Evolutionary conservation across 37 sponge, comb jelly and placozoan genomes (phyloP), one percentile per base, ranked within the genome.

Genomic region (Diacarnus erythraeanus): DNA sequence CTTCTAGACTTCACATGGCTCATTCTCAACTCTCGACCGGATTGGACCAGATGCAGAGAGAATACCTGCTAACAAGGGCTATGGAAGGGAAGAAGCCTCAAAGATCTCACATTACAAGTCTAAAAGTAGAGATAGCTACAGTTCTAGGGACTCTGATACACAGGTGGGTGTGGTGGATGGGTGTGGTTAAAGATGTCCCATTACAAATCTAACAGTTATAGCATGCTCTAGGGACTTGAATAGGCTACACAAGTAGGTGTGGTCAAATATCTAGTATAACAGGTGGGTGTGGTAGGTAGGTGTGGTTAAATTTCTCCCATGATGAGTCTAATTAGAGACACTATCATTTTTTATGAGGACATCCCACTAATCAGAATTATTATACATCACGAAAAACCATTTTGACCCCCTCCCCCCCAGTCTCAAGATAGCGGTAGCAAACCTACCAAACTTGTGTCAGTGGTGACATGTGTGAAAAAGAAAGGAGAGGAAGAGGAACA

Each of bases 361-460:
- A n/a, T n/a, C n/a, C n/a, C n/a, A n/a, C n/a, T n/a, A n/a, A n/a
- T n/a, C n/a, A n/a, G n/a, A n/a, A n/a, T n/a, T n/a, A n/a, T n/a
- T n/a, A n/a, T n/a, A n/a, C n/a, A n/a, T n/a, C n/a, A n/a, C n/a
- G n/a, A n/a, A n/a, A n/a, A n/a, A n/a, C n/a, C 51, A 47, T 15
- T 47, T 6, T 47, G 10, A 47, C 51, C 12, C 51, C 12, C 51
- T 47, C 51, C 12, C 12, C 43, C 43, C 3, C 36, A 79, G 79
- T 79, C 79, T 67, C 74, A 82, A 42, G 82, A 82, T 51, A 82
- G 82, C 42, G 64, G 42, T 3, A 61, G 22, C 35, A 82, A 43
- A 54, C 87, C 89, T 21, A 88, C 69, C 26, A 88, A 88, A 41
- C 59, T 88, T 41, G 79, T 88, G 10, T 83, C 89, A 29, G 43